Evolutionary conservation across 2,113 vertebrate genomes (phyloP), one percentile per base, ranked within the genome.

Genomic region (Cinclus mexicanus): DNA sequence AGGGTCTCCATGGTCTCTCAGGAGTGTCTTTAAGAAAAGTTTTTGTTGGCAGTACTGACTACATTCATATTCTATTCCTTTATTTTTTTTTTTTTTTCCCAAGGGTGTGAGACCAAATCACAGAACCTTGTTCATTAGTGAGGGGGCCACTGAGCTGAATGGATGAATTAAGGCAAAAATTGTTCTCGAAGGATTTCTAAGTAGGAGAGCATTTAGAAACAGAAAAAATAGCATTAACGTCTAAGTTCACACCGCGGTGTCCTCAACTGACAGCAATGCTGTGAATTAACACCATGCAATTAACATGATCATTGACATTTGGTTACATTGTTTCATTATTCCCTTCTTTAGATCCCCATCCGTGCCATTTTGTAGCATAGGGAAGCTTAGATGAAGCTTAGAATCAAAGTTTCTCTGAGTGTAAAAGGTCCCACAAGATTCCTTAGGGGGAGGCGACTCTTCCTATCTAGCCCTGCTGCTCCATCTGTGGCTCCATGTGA

Each of bases 401-500:
- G 52, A 82, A 75, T 63, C 6, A 26, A 23, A 35, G 12, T 55
- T 90, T 75, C 9, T 84, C 0, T 63, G 11, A 29, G 7, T 28
- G 9, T 28, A 1, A 14, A 37, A 29, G 28, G 25, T 77, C 28
- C 25, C 35, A 6, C 16, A 24, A 49, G 42, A 35, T 50, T 55
- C 22, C 2, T 1, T 33, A 7, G 23, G 61, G 50, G 3, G 7
- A 2, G 28, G 12, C 5, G 24, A 0, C 71, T 63, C 39, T 57
- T 69, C 31, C 19, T 57, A 0, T n/a, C 31, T 70, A 70, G 39
- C 46, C 44, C n/a, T 3, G 1, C 14, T 81, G 37, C 39, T 95
- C 19, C 64, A 24, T 24, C 26, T 47, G 35, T 41, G 47, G 31
- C 35, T 63, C 31, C 52, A 25, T 0, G 1, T 49, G 44, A 8